A percentile compares a stretch with the other conserved stretches of the same genome.
These are phyloP conservation scores for Aleiodes testaceus DNA, from an alignment of 2,888 invertebrate genomes.

Conservation along the genomic window DNA sequence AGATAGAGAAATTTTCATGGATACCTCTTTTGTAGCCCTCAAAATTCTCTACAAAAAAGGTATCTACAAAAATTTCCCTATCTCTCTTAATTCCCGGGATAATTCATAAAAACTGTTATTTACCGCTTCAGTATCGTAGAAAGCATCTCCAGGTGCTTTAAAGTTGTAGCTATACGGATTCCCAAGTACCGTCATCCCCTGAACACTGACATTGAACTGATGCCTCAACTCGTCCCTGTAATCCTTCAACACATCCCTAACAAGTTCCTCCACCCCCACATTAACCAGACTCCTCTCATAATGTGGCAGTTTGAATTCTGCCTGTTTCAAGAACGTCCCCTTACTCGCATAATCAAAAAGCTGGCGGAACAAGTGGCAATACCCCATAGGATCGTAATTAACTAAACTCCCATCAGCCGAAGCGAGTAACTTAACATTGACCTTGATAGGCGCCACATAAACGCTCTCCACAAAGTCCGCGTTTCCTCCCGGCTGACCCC, in stretches of 20 bases:
- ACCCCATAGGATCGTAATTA: conserved; percentile 56
- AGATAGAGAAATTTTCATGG: neutral
- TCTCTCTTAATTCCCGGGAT: neutral
- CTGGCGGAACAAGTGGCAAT: conserved; percentile 62
- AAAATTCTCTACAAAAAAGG: too few species aligned
- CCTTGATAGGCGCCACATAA: conserved; percentile 77
- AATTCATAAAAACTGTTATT: neutral
- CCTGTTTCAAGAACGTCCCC: conserved; percentile 63
- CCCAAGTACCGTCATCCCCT: conserved; percentile 85
- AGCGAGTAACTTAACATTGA: conserved; percentile 77
- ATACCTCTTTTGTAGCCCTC: too few species aligned
- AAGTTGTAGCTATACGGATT: conserved; percentile 80
- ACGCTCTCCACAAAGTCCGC: conserved; percentile 75
- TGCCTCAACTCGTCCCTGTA: conserved; percentile 83
- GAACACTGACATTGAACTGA: conserved; percentile 86
- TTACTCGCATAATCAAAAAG: conserved; percentile 65
- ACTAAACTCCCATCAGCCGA: conserved; percentile 60
- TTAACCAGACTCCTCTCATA: conserved; percentile 78
- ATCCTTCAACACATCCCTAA: conserved; percentile 77
- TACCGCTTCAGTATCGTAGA: conserved; percentile 61
- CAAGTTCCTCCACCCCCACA: conserved; percentile 74
- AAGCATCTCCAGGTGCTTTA: conserved; percentile 58
- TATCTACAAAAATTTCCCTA: neutral
- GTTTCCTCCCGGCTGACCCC: conserved; percentile 50
- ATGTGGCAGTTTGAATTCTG: conserved; percentile 75